Evolutionary conservation across 2,797 vertebrate genomes (phyloP), one percentile per base, ranked within the genome.

Genomic region (Acanthornis magna): DNA sequence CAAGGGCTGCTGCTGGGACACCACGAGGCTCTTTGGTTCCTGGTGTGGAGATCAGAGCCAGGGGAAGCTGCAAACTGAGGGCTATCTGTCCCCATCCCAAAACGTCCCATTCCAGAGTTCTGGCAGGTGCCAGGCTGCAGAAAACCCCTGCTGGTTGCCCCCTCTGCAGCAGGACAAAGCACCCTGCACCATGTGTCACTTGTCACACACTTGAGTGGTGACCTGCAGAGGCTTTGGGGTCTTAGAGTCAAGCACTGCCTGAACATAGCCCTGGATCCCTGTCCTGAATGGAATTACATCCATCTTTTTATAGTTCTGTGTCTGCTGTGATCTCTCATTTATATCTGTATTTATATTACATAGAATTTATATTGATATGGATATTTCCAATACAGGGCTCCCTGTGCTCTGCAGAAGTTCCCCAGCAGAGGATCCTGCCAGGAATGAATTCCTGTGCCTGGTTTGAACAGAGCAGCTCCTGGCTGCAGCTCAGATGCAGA

Each of bases 11-110:
- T 38, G 32, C 42, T 66, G 53, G 27, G 34, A 23, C 47, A 51
- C 18, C 30, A 43, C 0, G 2, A 77, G 53, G 58, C 25, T 76
- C 51, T 51, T 16, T 2, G 3, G 51, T 13, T 47, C 29, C 63
- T 8, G 68, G 7, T 1, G 1, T 2, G 11, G 48, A 51, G 58
- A 60, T 16, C 23, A 54, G 75, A 79, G 38, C 0, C 0, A 0
- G 2, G 43, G 38, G 43, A 75, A 73, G 63, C 67, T 75, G 47
- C 5, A 7, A 50, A 42, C 48, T 10, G 21, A 71, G 68, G 2
- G 25, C 51, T 15, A 70, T 63, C 42, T 73, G 60, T 20, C 58
- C 25, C 29, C 45, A n/a, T 8, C 27, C 2, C 16, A 22, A 26
- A 57, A 48, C 43, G 11, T 3, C 76, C 80, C 15, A 63, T 21